Evolutionary conservation across 2,797 vertebrate genomes (phyloP).

Genomic region (Oceanodroma leucorhoa): DNA sequence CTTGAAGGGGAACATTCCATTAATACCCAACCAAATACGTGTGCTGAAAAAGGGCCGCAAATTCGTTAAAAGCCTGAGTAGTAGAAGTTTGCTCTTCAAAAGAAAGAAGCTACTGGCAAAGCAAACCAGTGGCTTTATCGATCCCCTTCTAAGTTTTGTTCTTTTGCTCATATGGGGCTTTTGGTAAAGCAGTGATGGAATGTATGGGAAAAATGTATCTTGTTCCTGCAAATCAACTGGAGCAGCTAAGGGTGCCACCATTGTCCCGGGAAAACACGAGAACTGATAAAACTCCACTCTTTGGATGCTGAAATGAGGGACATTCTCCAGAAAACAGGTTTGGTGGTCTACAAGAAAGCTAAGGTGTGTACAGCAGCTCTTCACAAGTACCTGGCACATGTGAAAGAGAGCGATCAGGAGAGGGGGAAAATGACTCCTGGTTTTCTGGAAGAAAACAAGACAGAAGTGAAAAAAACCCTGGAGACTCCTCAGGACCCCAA

Average conservation of each 20-base stretch:
- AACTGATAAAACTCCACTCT: neutral
- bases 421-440: neutral
- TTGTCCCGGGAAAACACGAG: neutral
- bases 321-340: neutral
- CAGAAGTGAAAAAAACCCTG: neutral
- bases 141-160: neutral
- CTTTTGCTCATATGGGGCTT: neutral
- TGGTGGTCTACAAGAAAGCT: neutral
- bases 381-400: neutral
- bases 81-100: neutral
- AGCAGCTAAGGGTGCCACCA: neutral
- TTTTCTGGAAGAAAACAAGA: neutral
- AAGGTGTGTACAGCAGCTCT: neutral
- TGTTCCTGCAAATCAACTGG: neutral
- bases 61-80: neutral
- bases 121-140: neutral
- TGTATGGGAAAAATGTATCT: neutral
- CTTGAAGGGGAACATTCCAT: neutral
- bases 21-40: neutral
- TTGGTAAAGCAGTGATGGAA: neutral
- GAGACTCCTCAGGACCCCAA: neutral
- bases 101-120: neutral
- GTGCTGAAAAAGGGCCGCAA: neutral
- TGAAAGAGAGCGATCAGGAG: neutral
- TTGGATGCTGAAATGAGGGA: neutral